These are phyloP conservation scores for Acanthacorydalis orientalis DNA, from an alignment of 2,888 invertebrate genomes.

Conservation along the genomic window DNA sequence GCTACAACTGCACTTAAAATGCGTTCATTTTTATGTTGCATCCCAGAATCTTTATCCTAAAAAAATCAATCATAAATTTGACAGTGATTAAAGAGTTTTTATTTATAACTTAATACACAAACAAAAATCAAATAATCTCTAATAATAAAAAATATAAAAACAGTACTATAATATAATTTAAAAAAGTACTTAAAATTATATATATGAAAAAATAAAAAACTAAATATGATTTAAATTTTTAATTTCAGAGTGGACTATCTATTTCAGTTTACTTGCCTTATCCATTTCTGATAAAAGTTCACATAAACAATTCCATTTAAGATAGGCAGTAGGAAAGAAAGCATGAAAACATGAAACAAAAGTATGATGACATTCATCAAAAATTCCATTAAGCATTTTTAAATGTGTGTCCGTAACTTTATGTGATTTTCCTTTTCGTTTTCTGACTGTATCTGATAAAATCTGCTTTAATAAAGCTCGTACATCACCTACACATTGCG, in stretches of 20 bases:
- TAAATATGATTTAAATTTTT: no score
- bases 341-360: constrained; percentile 88
- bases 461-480: constrained; percentile 66
- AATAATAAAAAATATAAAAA: no score
- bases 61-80: constrained; percentile 8
- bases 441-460: constrained; percentile 44
- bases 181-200: no score
- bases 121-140: no score
- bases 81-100: no score
- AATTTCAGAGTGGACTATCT: no score
- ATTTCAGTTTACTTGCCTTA: constrained; percentile 30
- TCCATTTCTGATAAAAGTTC: constrained; percentile 57
- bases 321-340: constrained; percentile 82
- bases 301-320: constrained; percentile 87
- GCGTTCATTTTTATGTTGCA: constrained; percentile 34
- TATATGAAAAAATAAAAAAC: no score
- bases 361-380: constrained; percentile 80
- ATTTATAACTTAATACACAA: no score
- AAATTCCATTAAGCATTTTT: constrained; percentile 51
- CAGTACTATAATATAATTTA: no score
- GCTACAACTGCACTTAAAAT: constrained; percentile 67
- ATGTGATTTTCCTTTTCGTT: constrained; percentile 28
- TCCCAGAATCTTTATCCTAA: constrained; percentile 22
- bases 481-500: constrained; percentile 75
- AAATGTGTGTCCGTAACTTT: constrained; percentile 30